Evolutionary conservation across 2,888 invertebrate species (phyloP).

Genomic region (Orchestes rusci): DNA sequence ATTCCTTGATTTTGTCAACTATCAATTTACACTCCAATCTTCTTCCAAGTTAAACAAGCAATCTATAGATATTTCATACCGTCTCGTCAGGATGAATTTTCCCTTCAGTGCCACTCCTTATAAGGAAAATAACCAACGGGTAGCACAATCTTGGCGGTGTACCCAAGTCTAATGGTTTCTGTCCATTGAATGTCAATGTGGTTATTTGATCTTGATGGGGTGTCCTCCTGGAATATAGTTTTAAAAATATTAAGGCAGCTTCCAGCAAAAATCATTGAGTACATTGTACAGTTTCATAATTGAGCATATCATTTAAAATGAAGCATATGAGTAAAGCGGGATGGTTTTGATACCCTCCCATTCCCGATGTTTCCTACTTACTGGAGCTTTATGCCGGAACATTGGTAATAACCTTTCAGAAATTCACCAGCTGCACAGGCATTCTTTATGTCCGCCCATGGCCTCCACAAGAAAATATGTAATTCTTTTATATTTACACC

Average conservation of each 20-base stretch:
- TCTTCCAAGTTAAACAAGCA: too few relatives aligned
- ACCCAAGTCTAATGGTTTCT: conserved; percentile 56
- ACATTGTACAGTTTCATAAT: too few relatives aligned
- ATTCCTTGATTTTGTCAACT: too few relatives aligned
- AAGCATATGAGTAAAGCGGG: too few relatives aligned
- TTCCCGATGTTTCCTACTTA: too few relatives aligned
- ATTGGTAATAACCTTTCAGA: conserved; percentile 47
- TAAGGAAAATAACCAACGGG: conserved; percentile 69
- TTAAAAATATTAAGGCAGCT: neutral
- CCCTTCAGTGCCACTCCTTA: conserved; percentile 54
- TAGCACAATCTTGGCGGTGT: conserved; percentile 69
- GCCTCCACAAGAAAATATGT: conserved; percentile 68
- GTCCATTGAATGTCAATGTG: conserved; percentile 54
- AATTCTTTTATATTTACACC: conserved; percentile 71
- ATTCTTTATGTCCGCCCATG: conserved; percentile 58
- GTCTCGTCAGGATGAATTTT: conserved; percentile 70
- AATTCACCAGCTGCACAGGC: conserved; percentile 54
- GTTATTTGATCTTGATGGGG: conserved; percentile 61
- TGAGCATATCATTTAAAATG: too few relatives aligned
- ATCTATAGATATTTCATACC: too few relatives aligned
- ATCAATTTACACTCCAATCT: too few relatives aligned
- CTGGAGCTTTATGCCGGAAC: conserved; percentile 37
- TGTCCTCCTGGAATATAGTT: conserved; percentile 46
- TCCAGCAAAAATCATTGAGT: too few relatives aligned
- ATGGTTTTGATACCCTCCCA: too few relatives aligned